Conservation (phyloP, 2,113 vertebrate species). For the Oncorhynchus clarkii region DNA sequence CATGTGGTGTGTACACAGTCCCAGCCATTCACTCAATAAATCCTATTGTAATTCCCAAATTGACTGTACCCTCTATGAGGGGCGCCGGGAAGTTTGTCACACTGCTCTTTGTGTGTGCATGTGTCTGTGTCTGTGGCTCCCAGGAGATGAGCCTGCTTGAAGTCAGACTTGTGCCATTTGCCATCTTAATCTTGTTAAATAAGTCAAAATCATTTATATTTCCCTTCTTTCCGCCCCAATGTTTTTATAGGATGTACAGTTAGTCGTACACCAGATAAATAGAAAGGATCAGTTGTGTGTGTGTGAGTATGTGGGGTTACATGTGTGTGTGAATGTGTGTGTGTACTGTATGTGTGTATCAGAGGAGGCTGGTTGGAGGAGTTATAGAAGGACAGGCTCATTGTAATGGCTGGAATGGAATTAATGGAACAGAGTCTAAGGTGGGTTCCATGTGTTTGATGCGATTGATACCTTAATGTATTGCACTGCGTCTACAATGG, state of each 20-base stretch:
- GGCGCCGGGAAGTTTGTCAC: conserved; percentile 59
- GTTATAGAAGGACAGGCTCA: too few species aligned
- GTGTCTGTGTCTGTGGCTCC: conserved; percentile 12
- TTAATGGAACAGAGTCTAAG: too few species aligned
- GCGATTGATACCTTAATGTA: conserved; percentile 34
- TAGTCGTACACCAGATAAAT: conserved; percentile 45
- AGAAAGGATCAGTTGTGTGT: conserved; percentile 2
- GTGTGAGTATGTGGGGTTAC: not conserved
- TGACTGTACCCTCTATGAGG: conserved; percentile 62
- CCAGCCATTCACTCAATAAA: conserved; percentile 72
- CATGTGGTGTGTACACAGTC: conserved; percentile 34
- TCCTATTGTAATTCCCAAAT: conserved; percentile 81
- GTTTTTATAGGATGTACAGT: conserved; percentile 75
- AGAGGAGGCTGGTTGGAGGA: too few species aligned
- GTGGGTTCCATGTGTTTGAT: too few species aligned
- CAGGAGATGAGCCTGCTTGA: conserved; percentile 51
- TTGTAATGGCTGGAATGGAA: too few species aligned
- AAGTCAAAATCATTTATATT: conserved; percentile 77
- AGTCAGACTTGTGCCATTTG: conserved; percentile 62
- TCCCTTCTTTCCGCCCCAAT: conserved; percentile 52
- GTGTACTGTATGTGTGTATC: too few species aligned
- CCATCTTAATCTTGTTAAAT: conserved; percentile 69
- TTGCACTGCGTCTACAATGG: conserved; percentile 20
- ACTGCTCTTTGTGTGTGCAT: conserved; percentile 30
- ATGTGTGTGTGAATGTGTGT: not conserved